Conservation (phyloP, 2,113 vertebrate genomes). For the Rhizomys pruinosus region DNA sequence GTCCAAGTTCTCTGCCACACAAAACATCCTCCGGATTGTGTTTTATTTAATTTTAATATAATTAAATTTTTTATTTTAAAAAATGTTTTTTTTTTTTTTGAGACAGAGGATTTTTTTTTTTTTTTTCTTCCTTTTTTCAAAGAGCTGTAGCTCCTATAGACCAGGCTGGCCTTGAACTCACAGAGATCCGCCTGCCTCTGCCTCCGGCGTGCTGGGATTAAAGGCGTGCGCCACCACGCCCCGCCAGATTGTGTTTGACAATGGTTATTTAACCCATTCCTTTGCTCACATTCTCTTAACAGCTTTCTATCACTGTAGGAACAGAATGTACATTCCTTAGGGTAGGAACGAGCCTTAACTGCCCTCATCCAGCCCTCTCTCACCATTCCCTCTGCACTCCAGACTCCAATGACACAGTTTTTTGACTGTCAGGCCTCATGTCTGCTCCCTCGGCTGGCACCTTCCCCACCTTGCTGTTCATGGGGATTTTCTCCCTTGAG, state of each 20-base stretch:
- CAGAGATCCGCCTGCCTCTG: no score
- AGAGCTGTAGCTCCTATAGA: no score
- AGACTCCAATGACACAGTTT: background rate
- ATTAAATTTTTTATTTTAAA: no score
- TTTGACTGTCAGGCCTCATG: background rate
- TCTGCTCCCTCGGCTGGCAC: background rate
- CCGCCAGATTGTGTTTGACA: no score
- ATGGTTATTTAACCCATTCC: background rate
- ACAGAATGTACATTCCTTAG: background rate
- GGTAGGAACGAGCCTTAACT: background rate
- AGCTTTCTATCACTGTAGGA: background rate
- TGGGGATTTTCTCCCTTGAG: rapidly evolving
- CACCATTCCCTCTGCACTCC: background rate
- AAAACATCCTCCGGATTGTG: background rate
- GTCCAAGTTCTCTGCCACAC: background rate
- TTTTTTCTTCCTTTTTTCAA: no score
- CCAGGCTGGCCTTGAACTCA: no score
- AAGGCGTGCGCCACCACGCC: no score
- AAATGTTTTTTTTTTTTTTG: no score
- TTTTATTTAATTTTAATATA: no score
- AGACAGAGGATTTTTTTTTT: no score
- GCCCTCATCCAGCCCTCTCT: background rate
- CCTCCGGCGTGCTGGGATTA: no score
- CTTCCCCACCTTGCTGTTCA: background rate
- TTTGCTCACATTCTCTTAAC: background rate